Evolutionary conservation across 2,888 invertebrate genomes (phyloP), one percentile per base, ranked within the genome.

Genomic region (Drosophila demipolita): DNA sequence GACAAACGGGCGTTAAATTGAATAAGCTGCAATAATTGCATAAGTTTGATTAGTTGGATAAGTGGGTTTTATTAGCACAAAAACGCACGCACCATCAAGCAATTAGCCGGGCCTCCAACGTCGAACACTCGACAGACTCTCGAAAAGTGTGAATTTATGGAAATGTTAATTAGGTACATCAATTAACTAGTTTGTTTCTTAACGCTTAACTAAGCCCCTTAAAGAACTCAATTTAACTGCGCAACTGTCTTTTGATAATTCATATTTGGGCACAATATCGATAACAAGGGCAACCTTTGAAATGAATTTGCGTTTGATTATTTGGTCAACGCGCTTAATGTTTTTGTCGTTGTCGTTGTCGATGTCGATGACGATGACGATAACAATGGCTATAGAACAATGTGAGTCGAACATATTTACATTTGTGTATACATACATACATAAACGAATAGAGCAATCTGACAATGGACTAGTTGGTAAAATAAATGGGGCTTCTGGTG

Each of bases 1-100:
- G 62, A 80, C 73, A 78, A 81, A 74, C 63, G 68, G 57, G 71
- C 73, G 73, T 80, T 86, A 72, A 76, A 87, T 82, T 77, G 73
- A 77, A 80, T 86, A 82, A 75, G 67, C 83, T 62, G 75, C 85
- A 79, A 82, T 84, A 87, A 84, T 87, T 84, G 87, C 84, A 84
- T 73, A 87, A 84, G 78, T 87, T 84, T 85, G 76, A 87, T 87
- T 84, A 87, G 84, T 84, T 84, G 66, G 55, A 54, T 74, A 75
- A 82, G 78, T 66, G 67, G 54, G 15, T 59, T 73, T 79, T 54
- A 83, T 80, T 80, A 81, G 69, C 60, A 55, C 55, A 59, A 62
- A 45, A 32, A 65, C 54, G 9, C 7, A 9, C 50, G 45, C 42
- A 53, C 15, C 48, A 35, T 52, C 11, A 11, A 23, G 12, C 40